These are phyloP conservation scores for Perodicticus potto DNA, from an alignment of 2,797 vertebrate species.

Conservation along the genomic window DNA sequence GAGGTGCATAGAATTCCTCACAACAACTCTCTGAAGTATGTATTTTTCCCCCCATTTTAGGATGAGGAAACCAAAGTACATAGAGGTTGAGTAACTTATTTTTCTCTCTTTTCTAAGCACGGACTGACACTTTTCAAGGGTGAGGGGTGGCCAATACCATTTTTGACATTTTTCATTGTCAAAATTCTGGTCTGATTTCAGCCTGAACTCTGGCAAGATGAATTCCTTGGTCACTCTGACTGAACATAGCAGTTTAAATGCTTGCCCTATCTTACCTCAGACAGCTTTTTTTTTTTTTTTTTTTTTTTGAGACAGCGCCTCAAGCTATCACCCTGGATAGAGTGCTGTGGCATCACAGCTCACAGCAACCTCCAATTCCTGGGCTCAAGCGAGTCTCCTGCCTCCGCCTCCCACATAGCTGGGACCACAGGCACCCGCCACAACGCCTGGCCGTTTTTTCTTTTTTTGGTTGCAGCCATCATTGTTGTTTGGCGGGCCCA, in stretches of 20 bases:
- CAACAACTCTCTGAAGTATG: background rate
- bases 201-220: background rate
- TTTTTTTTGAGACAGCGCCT: too few species aligned
- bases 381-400: too few species aligned
- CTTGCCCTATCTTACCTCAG: background rate
- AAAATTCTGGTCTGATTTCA: background rate
- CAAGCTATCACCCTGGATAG: too few species aligned
- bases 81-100: background rate
- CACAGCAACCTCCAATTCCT: too few species aligned
- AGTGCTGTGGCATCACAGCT: too few species aligned
- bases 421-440: too few species aligned
- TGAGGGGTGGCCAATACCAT: background rate
- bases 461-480: too few species aligned
- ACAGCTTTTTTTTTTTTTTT: too few species aligned
- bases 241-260: background rate
- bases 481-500: too few species aligned
- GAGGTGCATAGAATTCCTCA: background rate
- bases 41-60: background rate
- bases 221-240: background rate
- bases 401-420: too few species aligned
- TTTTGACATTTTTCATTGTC: background rate
- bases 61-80: background rate
- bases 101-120: background rate
- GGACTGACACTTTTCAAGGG: background rate
- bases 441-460: too few species aligned